Evolutionary conservation across 2,888 invertebrate species (phyloP).

Genomic region (Didymodactylos carnosus): DNA sequence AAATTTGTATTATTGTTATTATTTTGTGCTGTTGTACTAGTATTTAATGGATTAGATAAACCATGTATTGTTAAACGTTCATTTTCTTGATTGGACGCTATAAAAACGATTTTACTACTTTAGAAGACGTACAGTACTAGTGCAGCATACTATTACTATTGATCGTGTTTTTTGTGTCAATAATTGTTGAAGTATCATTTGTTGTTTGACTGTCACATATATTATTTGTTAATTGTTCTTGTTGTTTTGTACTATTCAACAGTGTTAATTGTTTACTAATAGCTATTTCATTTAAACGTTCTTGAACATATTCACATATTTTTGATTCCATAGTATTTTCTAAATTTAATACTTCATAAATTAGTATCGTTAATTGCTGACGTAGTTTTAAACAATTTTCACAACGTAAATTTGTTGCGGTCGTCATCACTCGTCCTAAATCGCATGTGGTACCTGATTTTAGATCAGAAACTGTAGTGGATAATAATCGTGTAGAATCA

Average conservation of each 20-base stretch:
- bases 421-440: neutral
- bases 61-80: neutral
- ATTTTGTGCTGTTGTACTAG: neutral
- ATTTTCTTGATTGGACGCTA: neutral
- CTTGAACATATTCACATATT: neutral
- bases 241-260: no score
- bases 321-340: conserved; percentile 1
- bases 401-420: neutral
- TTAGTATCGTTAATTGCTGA: neutral
- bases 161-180: no score
- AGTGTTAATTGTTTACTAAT: neutral
- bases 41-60: neutral
- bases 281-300: neutral
- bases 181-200: neutral
- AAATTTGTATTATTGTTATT: neutral
- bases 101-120: no score
- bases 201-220: neutral
- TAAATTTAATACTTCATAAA: neutral
- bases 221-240: neutral
- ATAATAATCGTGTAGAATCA: no score
- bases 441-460: neutral
- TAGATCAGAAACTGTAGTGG: neutral
- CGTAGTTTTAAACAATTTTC: neutral
- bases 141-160: no score
- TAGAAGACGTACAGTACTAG: no score